These are phyloP conservation scores for Chesias legatella DNA, from an alignment of 2,888 invertebrate genomes.

Conservation along the genomic window DNA sequence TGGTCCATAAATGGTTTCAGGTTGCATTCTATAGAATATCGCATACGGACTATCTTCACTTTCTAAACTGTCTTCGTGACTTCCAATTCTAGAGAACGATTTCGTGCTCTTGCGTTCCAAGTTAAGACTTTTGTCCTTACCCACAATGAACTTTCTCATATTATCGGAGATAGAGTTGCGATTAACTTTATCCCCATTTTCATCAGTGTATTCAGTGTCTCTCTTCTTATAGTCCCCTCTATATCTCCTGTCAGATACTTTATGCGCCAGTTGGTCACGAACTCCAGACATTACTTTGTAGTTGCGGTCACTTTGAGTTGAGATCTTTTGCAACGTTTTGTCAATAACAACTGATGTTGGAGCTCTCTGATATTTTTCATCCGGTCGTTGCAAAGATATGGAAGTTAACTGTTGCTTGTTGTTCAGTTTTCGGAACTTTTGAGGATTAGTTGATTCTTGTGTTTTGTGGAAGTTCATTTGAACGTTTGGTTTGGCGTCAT, in stretches of 20 bases:
- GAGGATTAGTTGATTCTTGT: constrained; percentile 34
- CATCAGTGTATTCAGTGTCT: constrained; percentile 22
- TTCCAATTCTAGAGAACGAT: constrained; percentile 33
- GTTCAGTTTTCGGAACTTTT: constrained; percentile 34
- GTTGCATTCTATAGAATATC: constrained; percentile 52
- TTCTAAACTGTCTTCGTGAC: constrained; percentile 35
- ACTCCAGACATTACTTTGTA: constrained; percentile 30
- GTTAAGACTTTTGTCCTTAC: constrained; percentile 32
- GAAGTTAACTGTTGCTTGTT: constrained; percentile 32
- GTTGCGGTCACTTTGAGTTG: constrained; percentile 27
- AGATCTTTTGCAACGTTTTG: constrained; percentile 11
- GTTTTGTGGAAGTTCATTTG: constrained; percentile 40
- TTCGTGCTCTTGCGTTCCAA: constrained; percentile 22
- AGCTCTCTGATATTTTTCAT: constrained; percentile 30
- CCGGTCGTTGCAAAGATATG: constrained; percentile 15
- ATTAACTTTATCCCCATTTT: constrained; percentile 27
- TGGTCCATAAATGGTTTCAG: constrained; percentile 37
- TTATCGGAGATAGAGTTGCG: constrained; percentile 33
- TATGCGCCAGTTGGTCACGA: constrained; percentile 35
- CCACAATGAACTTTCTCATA: constrained; percentile 40
- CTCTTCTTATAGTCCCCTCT: constrained; percentile 36
- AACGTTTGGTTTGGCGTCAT: constrained; percentile 26
- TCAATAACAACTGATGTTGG: constrained; percentile 16
- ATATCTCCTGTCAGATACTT: constrained; percentile 28
- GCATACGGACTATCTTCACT: constrained; percentile 46